Conservation (phyloP, 2,113 vertebrate species). For the Ptyas mucosa region DNA sequence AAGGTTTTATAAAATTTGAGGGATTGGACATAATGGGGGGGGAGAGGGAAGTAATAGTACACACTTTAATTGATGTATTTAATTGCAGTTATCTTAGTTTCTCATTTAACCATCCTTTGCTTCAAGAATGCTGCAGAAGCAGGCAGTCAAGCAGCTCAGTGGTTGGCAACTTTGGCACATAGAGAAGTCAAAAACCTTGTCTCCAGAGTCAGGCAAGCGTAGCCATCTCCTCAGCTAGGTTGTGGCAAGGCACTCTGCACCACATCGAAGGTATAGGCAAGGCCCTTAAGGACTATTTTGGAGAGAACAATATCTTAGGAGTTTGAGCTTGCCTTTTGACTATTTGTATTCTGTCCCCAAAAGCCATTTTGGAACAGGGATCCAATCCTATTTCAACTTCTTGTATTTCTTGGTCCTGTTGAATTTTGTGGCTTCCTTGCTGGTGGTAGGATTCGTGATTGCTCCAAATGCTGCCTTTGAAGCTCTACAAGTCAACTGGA, state of each 20-base stretch:
- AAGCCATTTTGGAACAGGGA: slow-evolving; percentile 87
- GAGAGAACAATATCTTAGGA: rapidly evolving
- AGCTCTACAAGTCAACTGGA: slow-evolving; percentile 2
- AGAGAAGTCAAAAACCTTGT: slow-evolving; percentile 47
- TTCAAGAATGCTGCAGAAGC: slow-evolving; percentile 68
- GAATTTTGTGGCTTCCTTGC: slow-evolving; percentile 75
- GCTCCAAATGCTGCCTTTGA: slow-evolving; percentile 67
- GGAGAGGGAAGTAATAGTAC: not conserved
- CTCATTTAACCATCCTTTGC: not conserved
- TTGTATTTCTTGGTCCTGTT: slow-evolving; percentile 83
- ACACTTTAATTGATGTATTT: not conserved
- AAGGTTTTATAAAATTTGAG: not conserved
- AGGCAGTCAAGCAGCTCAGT: slow-evolving; percentile 57
- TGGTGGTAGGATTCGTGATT: slow-evolving; percentile 73
- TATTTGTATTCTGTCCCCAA: not conserved
- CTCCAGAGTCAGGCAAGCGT: slow-evolving; percentile 27
- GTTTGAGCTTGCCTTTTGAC: not conserved
- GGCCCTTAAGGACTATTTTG: not conserved
- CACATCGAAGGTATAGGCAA: slow-evolving; percentile 70
- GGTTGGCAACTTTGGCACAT: slow-evolving; percentile 61
- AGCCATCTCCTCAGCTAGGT: slow-evolving; percentile 44
- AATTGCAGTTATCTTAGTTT: not conserved
- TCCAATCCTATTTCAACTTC: slow-evolving; percentile 82
- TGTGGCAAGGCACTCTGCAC: slow-evolving; percentile 71
- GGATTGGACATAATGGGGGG: not conserved